Percentiles rank a stretch among this genome's conserved stretches.
Evolutionary conservation across 2,797 vertebrate species (phyloP).

Genomic region (Hemibagrus guttatus): DNA sequence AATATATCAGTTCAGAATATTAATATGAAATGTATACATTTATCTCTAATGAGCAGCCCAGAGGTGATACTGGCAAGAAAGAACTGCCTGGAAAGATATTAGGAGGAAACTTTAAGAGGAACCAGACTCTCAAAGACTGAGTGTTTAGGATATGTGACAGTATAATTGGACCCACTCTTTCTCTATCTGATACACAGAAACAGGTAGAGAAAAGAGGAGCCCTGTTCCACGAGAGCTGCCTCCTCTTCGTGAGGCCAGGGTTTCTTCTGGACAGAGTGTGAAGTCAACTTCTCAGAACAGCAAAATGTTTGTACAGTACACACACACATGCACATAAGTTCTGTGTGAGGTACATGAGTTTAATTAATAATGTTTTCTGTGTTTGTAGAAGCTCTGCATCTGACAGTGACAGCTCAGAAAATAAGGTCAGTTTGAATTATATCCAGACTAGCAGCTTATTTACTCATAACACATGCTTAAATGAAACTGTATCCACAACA

Average conservation of each 20-base stretch:
- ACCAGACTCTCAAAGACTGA: too few relatives aligned
- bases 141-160: constrained; percentile 43
- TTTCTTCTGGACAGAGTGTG: constrained; percentile 54
- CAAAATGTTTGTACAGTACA: constrained; percentile 66
- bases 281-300: constrained; percentile 57
- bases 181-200: background rate
- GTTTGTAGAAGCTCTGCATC: constrained; percentile 53
- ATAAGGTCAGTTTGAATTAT: constrained; percentile 65
- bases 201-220: constrained; percentile 58
- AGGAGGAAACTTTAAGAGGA: too few relatives aligned
- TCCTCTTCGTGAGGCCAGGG: constrained; percentile 53
- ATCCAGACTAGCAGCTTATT: background rate
- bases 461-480: background rate
- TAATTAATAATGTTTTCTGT: constrained; percentile 6
- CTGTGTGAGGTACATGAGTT: background rate
- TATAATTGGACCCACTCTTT: background rate
- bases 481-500: background rate
- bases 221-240: constrained; percentile 50
- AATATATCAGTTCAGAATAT: too few relatives aligned
- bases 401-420: constrained; percentile 62
- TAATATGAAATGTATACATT: too few relatives aligned
- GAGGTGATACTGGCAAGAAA: too few relatives aligned
- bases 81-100: too few relatives aligned
- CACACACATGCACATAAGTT: background rate
- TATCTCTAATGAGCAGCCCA: too few relatives aligned